Evolutionary conservation across 2,113 vertebrate species (phyloP).

Genomic region (Taxidea taxus): DNA sequence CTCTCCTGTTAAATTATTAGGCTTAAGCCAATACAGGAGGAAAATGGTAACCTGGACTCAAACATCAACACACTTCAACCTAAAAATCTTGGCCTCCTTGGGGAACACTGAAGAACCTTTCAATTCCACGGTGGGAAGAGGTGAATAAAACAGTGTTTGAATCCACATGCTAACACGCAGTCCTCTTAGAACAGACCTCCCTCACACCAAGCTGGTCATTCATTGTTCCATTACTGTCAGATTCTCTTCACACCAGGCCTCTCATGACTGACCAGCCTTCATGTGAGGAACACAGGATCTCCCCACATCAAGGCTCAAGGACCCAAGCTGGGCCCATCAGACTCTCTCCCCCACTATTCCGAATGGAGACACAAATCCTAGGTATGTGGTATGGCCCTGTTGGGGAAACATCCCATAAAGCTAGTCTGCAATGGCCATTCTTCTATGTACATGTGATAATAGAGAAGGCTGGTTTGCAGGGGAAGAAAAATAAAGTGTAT

Average conservation of each 20-base stretch:
- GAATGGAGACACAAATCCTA: background rate
- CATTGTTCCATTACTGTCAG: background rate
- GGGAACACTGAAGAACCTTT: background rate
- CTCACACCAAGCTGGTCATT: background rate
- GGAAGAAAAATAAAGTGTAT: background rate
- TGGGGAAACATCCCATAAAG: background rate
- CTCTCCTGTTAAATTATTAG: background rate
- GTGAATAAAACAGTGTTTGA: background rate
- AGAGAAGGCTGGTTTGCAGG: background rate
- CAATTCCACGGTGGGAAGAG: background rate
- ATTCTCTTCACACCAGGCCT: background rate
- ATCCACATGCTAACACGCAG: background rate
- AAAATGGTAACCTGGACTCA: background rate
- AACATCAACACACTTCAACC: background rate
- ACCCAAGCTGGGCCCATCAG: background rate
- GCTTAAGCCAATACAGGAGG: background rate
- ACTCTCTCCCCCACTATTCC: background rate
- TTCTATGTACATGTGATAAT: background rate
- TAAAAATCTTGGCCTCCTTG: background rate
- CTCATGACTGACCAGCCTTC: background rate
- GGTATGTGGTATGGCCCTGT: background rate
- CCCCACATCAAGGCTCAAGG: background rate
- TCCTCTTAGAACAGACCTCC: background rate
- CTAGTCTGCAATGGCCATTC: background rate
- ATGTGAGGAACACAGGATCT: background rate